These are phyloP conservation scores for Sebastes minor DNA, from an alignment of 2,797 vertebrate species.

Conservation along the genomic window DNA sequence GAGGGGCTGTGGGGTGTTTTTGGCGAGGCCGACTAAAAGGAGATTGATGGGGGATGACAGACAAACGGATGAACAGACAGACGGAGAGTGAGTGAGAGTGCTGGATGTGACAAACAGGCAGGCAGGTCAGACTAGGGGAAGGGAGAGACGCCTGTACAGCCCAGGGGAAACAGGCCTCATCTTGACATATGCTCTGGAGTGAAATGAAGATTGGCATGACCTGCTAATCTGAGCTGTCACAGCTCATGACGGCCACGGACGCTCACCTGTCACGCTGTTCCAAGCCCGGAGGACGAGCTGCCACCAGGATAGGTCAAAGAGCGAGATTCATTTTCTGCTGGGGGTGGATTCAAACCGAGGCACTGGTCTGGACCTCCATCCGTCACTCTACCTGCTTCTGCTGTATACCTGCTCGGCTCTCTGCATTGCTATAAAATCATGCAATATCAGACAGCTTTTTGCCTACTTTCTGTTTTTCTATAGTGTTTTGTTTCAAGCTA, in stretches of 20 bases:
- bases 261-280: constrained; percentile 71
- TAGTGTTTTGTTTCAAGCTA: constrained; percentile 22
- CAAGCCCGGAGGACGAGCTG: constrained; percentile 62
- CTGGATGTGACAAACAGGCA: constrained; percentile 71
- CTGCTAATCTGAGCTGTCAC: constrained; percentile 81
- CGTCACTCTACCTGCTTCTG: constrained; percentile 19
- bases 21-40: constrained; percentile 25
- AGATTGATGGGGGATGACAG: constrained; percentile 74
- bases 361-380: constrained; percentile 30
- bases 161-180: constrained; percentile 68
- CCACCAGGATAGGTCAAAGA: constrained; percentile 75
- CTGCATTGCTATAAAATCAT: constrained; percentile 5
- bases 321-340: constrained; percentile 53
- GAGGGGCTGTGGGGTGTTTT: constrained; percentile 45
- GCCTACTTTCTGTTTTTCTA: constrained; percentile 2
- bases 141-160: constrained; percentile 59
- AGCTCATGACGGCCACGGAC: constrained; percentile 66
- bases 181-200: constrained; percentile 81
- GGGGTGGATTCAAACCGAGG: constrained; percentile 45
- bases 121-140: constrained; percentile 61
- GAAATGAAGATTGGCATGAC: constrained; percentile 79
- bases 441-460: not conserved
- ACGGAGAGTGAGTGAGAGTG: constrained; percentile 61
- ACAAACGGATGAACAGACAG: constrained; percentile 71
- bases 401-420: not conserved